Conservation (phyloP, 2,113 vertebrate genomes). For the Candoia aspera region DNA sequence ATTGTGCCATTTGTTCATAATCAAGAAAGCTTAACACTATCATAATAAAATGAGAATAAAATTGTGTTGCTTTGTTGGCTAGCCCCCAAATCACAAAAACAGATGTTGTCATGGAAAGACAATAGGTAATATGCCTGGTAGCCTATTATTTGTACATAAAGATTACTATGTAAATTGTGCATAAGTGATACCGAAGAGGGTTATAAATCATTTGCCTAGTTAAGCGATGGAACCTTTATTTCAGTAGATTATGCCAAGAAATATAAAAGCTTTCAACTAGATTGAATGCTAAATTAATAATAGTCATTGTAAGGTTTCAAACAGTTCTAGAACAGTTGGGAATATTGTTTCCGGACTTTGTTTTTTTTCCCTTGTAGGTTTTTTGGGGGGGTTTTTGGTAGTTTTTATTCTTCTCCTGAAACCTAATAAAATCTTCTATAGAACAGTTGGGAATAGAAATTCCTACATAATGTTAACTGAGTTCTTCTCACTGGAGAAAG, state of each 20-base stretch:
- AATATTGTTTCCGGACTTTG: too few species aligned
- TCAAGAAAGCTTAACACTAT: background rate
- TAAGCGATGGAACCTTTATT: conserved; percentile 56
- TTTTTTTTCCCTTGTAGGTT: too few species aligned
- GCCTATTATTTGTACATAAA: conserved; percentile 17
- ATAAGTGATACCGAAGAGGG: conserved; percentile 6
- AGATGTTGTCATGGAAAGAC: conserved; percentile 34
- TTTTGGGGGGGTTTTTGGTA: too few species aligned
- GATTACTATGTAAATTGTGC: conserved; percentile 33
- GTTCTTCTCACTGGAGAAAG: conserved; percentile 6
- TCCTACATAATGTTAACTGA: conserved; percentile 36
- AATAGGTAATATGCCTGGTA: conserved; percentile 27
- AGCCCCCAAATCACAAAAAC: conserved; percentile 43
- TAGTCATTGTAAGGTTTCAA: conserved; percentile 14
- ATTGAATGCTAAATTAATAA: conserved; percentile 47
- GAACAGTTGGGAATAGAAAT: conserved; percentile 9
- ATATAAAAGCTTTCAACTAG: conserved; percentile 43
- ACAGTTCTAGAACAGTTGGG: background rate
- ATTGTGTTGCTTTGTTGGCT: conserved; percentile 25
- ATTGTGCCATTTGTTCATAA: background rate
- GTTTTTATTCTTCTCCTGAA: too few species aligned
- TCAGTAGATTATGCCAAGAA: conserved; percentile 33
- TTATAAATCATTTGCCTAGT: conserved; percentile 48
- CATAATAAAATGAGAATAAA: conserved; percentile 15
- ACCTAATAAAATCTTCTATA: too few species aligned